A percentile compares a stretch with the other conserved stretches of the same genome.
Evolutionary conservation across 2,888 invertebrate species (phyloP).

Genomic region (Notodonta dromedarius): DNA sequence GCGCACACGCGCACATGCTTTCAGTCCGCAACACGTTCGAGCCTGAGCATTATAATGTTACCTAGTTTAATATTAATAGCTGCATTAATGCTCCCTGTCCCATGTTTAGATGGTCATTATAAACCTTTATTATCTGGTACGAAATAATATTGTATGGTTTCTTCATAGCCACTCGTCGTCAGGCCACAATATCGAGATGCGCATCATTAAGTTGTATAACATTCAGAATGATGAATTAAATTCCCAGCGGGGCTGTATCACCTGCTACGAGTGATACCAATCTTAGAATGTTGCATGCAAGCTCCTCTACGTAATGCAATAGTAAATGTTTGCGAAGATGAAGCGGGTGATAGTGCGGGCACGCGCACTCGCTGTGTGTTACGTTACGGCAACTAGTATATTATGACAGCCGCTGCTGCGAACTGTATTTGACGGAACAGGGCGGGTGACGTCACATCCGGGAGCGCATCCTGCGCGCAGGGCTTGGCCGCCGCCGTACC

Average conservation of each 20-base stretch:
- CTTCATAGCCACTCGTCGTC: neutral
- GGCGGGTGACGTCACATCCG: neutral
- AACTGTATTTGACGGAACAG: neutral
- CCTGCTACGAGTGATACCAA: neutral
- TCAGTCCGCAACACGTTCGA: neutral
- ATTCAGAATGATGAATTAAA: neutral
- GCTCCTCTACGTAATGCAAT: neutral
- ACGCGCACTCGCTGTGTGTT: neutral
- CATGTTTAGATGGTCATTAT: neutral
- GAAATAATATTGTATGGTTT: neutral
- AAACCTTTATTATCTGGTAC: neutral
- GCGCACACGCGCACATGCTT: constrained; percentile 8
- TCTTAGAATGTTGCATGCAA: constrained; percentile 1
- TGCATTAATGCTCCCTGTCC: constrained; percentile 16
- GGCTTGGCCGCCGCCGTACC: neutral
- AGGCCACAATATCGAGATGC: neutral
- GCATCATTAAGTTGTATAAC: neutral
- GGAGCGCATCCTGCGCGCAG: neutral
- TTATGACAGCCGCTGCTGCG: neutral
- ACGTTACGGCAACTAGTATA: neutral
- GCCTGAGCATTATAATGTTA: constrained; percentile 12
- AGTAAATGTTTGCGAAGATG: neutral
- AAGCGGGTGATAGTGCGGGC: neutral
- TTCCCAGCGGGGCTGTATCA: neutral
- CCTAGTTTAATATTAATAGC: constrained; percentile 18